Evolutionary conservation across 2,113 vertebrate species (phyloP), one percentile per base, ranked within the genome.

Genomic region (Phycodurus eques): DNA sequence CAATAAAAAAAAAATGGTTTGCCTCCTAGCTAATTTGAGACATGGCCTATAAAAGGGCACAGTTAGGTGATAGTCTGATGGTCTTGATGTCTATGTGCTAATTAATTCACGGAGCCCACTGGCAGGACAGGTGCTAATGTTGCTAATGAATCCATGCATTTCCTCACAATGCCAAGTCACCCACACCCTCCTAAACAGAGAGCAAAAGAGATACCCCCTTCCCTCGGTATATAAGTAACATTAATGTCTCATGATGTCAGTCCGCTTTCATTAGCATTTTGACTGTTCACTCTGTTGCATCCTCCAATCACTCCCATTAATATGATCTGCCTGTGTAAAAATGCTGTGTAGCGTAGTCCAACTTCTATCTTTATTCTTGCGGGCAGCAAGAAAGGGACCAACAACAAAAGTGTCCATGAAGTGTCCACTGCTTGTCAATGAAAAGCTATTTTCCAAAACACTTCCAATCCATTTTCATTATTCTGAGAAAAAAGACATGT

Each of bases 201-300:
- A 42, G 56, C 75, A 72, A 88, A 77, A 76, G 60, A 79, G 82
- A 80, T 74, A 75, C 73, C 81, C 75, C 49, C 71, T 74, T 75
- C 70, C 57, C 69, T 67, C 47, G 53, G 70, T 75, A 85, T 74
- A 89, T 78, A 74, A 81, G 80, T 84, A 90, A 88, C 85, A 84
- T 89, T 88, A 87, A 90, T 88, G 90, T 90, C 82, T 90, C 90
- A 88, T 91, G 88, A 91, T 91, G 88, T 90, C 83, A 87, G 90
- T 90, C 89, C 79, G 80, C 80, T 87, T 84, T 82, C 80, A 92
- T 91, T 85, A 90, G 76, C 31, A 62, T 91, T 91, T 27, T 85
- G 89, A 88, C 86, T 89, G 87, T 81, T 83, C 79, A 20, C 35
- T 62, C 15, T 39, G 9, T 64, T 22, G 42, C 62, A 64, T 42